These are phyloP conservation scores for Crotophaga sulcirostris DNA, from an alignment of 2,113 vertebrate genomes.

Conservation along the genomic window DNA sequence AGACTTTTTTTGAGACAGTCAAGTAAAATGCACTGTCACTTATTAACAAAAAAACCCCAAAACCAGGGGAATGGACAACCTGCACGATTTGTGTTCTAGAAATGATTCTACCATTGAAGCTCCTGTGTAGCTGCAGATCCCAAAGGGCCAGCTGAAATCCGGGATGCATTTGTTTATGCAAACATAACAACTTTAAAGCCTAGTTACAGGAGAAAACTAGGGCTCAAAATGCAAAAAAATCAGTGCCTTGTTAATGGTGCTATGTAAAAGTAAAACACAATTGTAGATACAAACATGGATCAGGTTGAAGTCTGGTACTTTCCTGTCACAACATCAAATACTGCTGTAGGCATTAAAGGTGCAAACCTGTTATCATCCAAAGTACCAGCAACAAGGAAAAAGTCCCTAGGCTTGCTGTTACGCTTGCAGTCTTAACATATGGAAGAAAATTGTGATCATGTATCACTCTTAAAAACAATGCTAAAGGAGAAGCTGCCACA, in stretches of 20 bases:
- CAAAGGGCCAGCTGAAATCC: background rate
- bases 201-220: background rate
- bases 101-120: background rate
- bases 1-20: background rate
- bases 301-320: background rate
- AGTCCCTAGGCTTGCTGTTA: background rate
- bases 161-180: background rate
- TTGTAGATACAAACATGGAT: background rate
- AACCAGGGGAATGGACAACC: accelerated
- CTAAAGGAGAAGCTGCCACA: background rate
- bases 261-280: background rate
- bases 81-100: accelerated
- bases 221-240: background rate
- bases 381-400: background rate
- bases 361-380: background rate
- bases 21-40: background rate
- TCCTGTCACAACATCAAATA: background rate
- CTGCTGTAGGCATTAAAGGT: background rate
- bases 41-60: background rate
- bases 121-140: background rate
- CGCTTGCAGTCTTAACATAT: background rate
- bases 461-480: slow-evolving; percentile 24
- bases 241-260: background rate
- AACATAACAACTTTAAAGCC: background rate
- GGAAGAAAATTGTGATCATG: slow-evolving; percentile 7